A percentile compares a stretch with the other conserved stretches of the same genome.
Evolutionary conservation across 2,888 invertebrate species (phyloP).

Genomic region (Drosophila subquinaria): DNA sequence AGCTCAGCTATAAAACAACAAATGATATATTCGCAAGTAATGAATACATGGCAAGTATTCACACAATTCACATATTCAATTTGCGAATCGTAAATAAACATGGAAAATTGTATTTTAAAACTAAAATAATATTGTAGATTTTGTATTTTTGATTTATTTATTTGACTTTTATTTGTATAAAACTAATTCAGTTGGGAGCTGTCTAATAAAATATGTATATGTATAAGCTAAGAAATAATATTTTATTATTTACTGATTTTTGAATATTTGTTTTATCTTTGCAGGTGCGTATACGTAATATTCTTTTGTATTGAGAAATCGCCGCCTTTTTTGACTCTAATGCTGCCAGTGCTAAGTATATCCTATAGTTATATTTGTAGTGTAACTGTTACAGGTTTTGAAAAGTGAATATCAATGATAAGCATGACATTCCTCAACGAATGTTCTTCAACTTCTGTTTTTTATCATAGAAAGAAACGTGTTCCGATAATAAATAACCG

Average conservation of each 20-base stretch:
- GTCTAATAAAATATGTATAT: neutral
- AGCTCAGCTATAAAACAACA: constrained; percentile 7
- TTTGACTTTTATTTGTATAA: neutral
- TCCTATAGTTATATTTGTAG: neutral
- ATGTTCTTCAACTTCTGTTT: constrained; percentile 25
- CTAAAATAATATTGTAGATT: neutral
- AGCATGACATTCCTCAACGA: constrained; percentile 6
- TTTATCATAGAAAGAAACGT: constrained; percentile 30
- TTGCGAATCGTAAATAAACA: constrained; percentile 1
- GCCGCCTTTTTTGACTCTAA: neutral
- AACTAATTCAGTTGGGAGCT: neutral
- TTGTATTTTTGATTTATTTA: too few relatives aligned
- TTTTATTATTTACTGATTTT: constrained; percentile 5
- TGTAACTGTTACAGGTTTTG: neutral
- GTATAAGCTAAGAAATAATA: neutral
- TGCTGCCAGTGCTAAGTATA: constrained; percentile 38
- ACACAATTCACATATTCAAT: constrained; percentile 13
- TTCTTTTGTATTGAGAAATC: neutral
- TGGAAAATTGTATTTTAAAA: neutral
- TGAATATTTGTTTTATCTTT: constrained; percentile 29
- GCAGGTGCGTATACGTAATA: constrained; percentile 49
- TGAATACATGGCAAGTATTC: neutral
- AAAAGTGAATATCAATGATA: neutral
- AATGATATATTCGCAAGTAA: constrained; percentile 2
- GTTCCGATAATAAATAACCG: constrained; percentile 42